These are phyloP conservation scores for Garrulus glandarius DNA, from an alignment of 2,797 vertebrate genomes.

Conservation along the genomic window DNA sequence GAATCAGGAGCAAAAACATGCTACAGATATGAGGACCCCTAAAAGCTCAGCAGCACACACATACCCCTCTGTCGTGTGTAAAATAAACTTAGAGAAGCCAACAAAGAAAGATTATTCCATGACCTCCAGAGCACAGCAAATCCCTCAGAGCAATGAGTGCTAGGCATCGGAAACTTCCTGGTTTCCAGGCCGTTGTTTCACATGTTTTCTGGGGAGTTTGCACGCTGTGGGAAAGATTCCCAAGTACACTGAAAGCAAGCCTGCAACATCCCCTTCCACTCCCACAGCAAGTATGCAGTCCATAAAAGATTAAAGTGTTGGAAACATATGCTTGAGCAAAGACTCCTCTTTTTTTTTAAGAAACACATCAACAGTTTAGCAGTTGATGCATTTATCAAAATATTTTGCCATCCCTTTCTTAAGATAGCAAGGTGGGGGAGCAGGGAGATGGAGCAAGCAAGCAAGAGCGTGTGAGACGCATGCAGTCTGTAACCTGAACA, in stretches of 20 bases:
- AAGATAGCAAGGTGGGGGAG: neutral
- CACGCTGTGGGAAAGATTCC: constrained; percentile 39
- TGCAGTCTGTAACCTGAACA: neutral
- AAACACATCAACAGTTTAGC: neutral
- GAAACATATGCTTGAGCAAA: constrained; percentile 2
- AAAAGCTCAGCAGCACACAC: neutral
- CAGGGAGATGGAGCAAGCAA: accelerated
- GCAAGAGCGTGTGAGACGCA: neutral
- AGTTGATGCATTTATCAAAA: neutral
- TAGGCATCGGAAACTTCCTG: constrained; percentile 29
- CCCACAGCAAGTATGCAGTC: constrained; percentile 57
- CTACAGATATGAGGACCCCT: neutral
- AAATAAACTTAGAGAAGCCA: constrained; percentile 10
- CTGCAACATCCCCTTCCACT: constrained; percentile 55
- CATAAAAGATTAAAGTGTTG: constrained; percentile 35
- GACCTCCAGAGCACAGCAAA: constrained; percentile 19
- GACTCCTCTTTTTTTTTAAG: neutral
- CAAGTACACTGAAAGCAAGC: constrained; percentile 45
- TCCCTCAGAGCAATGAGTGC: constrained; percentile 18
- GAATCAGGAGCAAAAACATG: neutral
- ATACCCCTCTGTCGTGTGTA: accelerated
- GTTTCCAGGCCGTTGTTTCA: neutral
- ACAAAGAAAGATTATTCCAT: constrained; percentile 5
- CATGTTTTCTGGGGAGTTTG: constrained; percentile 16
- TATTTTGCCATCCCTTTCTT: neutral